Evolutionary conservation across 2,113 vertebrate genomes (phyloP).

Genomic region (Eulemur rufifrons): DNA sequence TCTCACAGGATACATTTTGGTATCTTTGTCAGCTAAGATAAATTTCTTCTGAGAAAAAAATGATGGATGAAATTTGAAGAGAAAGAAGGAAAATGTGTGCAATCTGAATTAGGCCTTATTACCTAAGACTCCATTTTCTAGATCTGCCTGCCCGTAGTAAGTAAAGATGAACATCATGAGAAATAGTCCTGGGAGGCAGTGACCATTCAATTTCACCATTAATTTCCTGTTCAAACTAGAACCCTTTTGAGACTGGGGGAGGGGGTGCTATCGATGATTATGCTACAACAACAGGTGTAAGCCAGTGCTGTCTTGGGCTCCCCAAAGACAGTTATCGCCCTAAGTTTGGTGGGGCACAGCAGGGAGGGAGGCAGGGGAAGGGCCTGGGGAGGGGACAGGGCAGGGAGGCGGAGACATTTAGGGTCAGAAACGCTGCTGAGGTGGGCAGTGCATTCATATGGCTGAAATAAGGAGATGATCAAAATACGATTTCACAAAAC

Average conservation of each 20-base stretch:
- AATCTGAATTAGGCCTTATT: background rate
- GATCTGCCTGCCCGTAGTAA: background rate
- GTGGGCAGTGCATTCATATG: background rate
- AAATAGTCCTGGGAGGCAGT: background rate
- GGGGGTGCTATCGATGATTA: background rate
- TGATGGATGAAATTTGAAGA: background rate
- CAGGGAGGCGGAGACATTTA: background rate
- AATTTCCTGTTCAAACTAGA: background rate
- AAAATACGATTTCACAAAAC: background rate
- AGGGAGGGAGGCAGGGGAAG: background rate
- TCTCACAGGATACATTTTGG: background rate
- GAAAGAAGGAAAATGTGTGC: background rate
- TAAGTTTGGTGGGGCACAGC: background rate
- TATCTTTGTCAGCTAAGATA: background rate
- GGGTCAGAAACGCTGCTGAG: background rate
- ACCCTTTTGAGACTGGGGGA: background rate
- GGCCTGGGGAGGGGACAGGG: background rate
- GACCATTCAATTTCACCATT: background rate
- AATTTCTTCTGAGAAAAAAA: background rate
- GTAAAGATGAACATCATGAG: background rate
- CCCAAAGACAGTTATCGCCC: accelerated
- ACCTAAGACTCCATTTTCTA: background rate
- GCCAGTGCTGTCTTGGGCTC: background rate
- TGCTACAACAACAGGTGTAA: background rate
- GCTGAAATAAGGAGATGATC: background rate